phyloP scores from a whole-genome alignment of 2,113 vertebrate species.

The Otus sunia region DNA sequence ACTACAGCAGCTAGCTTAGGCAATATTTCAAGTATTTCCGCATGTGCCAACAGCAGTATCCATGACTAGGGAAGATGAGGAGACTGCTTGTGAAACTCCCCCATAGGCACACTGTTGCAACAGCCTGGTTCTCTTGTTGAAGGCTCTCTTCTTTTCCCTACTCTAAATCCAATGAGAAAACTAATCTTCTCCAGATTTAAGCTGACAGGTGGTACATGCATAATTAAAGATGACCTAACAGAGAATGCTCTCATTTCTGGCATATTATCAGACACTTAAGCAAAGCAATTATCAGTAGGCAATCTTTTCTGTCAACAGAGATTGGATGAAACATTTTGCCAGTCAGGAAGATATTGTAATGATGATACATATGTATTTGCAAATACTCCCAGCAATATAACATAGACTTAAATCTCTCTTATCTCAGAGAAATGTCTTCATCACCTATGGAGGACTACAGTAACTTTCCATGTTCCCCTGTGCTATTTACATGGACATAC shows the following conservation, averaged over 20 bases:
- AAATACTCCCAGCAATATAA: conserved; percentile 53
- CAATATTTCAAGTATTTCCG: conserved; percentile 58
- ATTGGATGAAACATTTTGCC: conserved; percentile 71
- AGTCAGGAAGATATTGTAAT: conserved; percentile 64
- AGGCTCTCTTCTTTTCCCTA: conserved; percentile 58
- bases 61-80: conserved; percentile 52
- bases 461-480: neutral
- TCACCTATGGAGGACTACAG: neutral
- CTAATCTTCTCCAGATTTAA: conserved; percentile 69
- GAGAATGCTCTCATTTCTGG: conserved; percentile 78
- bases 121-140: conserved; percentile 56
- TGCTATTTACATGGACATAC: neutral
- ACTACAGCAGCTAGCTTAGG: conserved; percentile 46
- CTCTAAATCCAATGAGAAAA: conserved; percentile 57
- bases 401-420: neutral
- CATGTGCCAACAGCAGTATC: conserved; percentile 36
- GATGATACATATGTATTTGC: conserved; percentile 39
- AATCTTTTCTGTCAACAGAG: conserved; percentile 78
- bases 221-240: conserved; percentile 83
- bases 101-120: conserved; percentile 60
- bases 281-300: conserved; percentile 80
- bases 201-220: conserved; percentile 79
- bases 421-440: neutral
- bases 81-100: conserved; percentile 56
- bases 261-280: conserved; percentile 80